Evolutionary conservation across 1,140 invertebrate species (phyloP).

Genomic region (Musca vetustissima): DNA sequence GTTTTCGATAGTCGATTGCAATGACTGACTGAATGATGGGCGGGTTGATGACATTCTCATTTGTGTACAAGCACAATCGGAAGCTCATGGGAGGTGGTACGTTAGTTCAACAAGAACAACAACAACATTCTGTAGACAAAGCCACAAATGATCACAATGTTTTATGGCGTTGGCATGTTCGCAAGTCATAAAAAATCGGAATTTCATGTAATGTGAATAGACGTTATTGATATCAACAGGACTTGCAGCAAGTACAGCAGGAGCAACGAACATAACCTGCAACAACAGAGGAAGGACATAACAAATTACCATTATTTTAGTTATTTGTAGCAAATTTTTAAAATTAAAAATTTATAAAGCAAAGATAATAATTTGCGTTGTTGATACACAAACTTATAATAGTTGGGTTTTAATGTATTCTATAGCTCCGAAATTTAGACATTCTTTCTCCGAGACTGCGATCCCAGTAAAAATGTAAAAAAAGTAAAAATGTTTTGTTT

Average conservation of each 20-base stretch:
- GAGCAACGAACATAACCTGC: too few species aligned
- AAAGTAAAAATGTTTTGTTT: too few species aligned
- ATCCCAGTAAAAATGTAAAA: too few species aligned
- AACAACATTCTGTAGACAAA: not conserved
- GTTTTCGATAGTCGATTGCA: not conserved
- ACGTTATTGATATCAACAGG: constrained; percentile 7
- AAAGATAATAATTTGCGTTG: too few species aligned
- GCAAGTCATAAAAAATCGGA: not conserved
- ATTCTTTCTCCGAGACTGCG: too few species aligned
- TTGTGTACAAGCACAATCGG: not conserved
- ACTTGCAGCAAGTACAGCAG: not conserved
- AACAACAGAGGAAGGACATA: too few species aligned
- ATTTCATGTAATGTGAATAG: not conserved
- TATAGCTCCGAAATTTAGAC: too few species aligned
- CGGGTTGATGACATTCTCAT: constrained; percentile 6
- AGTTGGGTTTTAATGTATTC: too few species aligned
- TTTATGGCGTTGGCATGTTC: constrained; percentile 2
- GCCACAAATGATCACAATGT: not conserved
- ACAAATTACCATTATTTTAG: too few species aligned
- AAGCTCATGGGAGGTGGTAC: not conserved
- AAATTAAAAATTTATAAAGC: too few species aligned
- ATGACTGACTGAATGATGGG: constrained; percentile 1
- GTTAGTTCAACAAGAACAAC: not conserved
- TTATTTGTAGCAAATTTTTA: too few species aligned
- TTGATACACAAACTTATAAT: too few species aligned